Base-by-base conservation (phyloP, 1,140 invertebrate species). In the Eulimnadia texana region DNA sequence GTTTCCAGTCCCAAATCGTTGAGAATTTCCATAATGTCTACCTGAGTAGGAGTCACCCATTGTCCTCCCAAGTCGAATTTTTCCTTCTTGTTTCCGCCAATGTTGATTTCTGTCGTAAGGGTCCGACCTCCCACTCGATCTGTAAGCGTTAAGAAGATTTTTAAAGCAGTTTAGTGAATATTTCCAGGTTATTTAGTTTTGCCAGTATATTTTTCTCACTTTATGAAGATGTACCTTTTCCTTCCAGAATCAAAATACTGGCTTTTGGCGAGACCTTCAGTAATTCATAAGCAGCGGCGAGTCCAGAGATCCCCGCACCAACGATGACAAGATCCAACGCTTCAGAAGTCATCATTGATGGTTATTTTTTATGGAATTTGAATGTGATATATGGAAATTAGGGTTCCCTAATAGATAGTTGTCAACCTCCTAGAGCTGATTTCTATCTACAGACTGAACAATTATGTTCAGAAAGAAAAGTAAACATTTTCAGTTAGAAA, bases 71-170 rank as follows among this genome's bases (percentile, higher is more conserved):
- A 54, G 56, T 70, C 69, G 50, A 67, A 67, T 27, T 23, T 58
- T 52, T 67, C 66, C 23, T 22, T 67, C 13, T 54, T 27, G 3
- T 66, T 66, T 27, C 63, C 51, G 6, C 57, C 60, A 13, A 66
- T 33, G 6, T 65, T n/a, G n/a, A 64, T 53, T 20, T 62, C 51
- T 22, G 56, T 50, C 2, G 69, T 69, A 13, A 66, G 52, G 3
- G 69, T 69, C 16, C 69, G 63, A 47, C 69, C 69, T 29, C 69
- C 69, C 6, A 69, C 64, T 16, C 68, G 65, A 28, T 67, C 68
- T 54, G 23, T n/a, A 47, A n/a, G n/a, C n/a, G n/a, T n/a, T n/a
- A n/a, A 61, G 10, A 42, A 28, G 25, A 54, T 59, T 50, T 52
- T n/a, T 57, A 19, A 22, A 22, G n/a, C 42, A 1, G 56, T 16